Evolutionary conservation across 2,888 invertebrate species (phyloP).

Genomic region (Drosophila gaucha): DNA sequence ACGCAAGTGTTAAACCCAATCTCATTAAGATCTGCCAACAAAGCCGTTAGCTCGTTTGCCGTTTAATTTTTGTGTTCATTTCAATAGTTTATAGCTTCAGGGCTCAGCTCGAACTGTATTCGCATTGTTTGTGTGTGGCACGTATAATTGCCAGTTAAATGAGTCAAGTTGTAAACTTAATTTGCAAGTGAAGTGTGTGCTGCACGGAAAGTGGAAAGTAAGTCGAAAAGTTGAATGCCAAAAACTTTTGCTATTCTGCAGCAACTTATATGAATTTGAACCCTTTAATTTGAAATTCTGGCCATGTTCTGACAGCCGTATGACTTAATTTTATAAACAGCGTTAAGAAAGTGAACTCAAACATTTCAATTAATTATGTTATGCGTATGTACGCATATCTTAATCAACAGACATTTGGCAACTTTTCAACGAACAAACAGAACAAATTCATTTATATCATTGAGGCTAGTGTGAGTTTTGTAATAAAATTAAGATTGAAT

Average conservation of each 20-base stretch:
- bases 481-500: slow-evolving; percentile 16
- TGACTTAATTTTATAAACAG: slow-evolving; percentile 23
- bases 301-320: neutral
- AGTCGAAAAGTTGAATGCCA: slow-evolving; percentile 27
- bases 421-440: slow-evolving; percentile 26
- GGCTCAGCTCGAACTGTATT: neutral
- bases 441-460: slow-evolving; percentile 44
- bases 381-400: slow-evolving; percentile 5
- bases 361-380: slow-evolving; percentile 44
- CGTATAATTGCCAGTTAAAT: slow-evolving; percentile 62
- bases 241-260: slow-evolving; percentile 1
- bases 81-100: slow-evolving; percentile 4
- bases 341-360: slow-evolving; percentile 2
- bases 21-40: neutral
- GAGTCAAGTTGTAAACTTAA: slow-evolving; percentile 42
- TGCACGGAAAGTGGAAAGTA: slow-evolving; percentile 11
- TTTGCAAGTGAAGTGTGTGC: slow-evolving; percentile 33
- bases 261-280: slow-evolving; percentile 17
- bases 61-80: neutral
- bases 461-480: slow-evolving; percentile 43
- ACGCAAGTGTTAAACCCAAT: too few species aligned
- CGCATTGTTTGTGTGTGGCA: slow-evolving; percentile 13
- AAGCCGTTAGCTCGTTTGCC: neutral
- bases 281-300: slow-evolving; percentile 10
- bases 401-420: slow-evolving; percentile 6